Base-by-base conservation (phyloP, 1,140 invertebrate genomes). In the Phymastichus coffea region DNA sequence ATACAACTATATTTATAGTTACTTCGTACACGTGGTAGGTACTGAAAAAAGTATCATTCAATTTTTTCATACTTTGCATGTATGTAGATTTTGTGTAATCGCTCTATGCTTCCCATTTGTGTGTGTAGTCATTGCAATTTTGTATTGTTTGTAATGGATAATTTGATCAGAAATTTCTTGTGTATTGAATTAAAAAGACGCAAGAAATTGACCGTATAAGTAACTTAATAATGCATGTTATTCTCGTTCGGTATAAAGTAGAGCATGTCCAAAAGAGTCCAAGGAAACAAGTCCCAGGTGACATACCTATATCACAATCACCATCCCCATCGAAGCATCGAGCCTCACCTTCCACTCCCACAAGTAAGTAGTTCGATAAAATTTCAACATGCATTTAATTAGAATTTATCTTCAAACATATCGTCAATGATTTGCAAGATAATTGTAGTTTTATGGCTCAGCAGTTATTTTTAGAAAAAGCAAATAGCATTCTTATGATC, bases 281-380 rank as follows among this genome's bases (percentile, higher is more conserved):
- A 22, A 66, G 65, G 59, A 70, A 65, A 66, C 55, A 73, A 53
- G 63, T 73, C 54, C 48, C 63, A 17, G 59, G 66, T 59, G 66
- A 66, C 61, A 68, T 57, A 49, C 41, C 70, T 23, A 58, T 69
- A 51, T 38, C 55, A 28, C 61, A 67, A 64, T 37, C 30, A 46
- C 65, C 71, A 56, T 63, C 67, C 46, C 63, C 67, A 25, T 63
- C 62, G 57, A 76, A 74, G 68, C 61, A 70, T 63, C 67, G 54
- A 59, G 30, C 57, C 62, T 63, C 64, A 35, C 57, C 70, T 41
- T 35, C 44, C 38, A 68, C 67, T 44, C 67, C 69, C 46, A 66
- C 74, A 72, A 76, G 75, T 76, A 77, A 77, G 75, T 76, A 44
- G n/a, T n/a, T n/a, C n/a, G n/a, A n/a, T n/a, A n/a, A n/a, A n/a